Conservation (phyloP, 2,113 vertebrate species). For the Parus major region DNA sequence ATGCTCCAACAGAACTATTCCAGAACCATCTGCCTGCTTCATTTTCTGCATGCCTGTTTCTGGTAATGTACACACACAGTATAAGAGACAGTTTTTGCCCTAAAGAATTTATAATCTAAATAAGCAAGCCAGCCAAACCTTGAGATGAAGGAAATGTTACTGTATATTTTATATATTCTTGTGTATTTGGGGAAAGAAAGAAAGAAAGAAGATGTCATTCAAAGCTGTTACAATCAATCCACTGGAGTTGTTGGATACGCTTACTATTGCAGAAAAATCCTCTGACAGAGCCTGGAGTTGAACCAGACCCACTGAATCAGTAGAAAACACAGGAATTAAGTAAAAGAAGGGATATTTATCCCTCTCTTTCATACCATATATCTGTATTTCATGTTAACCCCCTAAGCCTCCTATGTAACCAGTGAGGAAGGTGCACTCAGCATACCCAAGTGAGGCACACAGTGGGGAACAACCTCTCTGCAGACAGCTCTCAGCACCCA, state of each 20-base stretch:
- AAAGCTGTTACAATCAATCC: neutral
- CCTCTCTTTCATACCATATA: neutral
- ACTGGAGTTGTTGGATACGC: neutral
- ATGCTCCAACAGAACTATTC: constrained; percentile 45
- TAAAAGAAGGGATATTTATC: neutral
- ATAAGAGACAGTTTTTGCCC: constrained; percentile 32
- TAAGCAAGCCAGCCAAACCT: constrained; percentile 13
- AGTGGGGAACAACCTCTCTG: neutral
- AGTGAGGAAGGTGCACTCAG: neutral
- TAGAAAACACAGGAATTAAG: neutral
- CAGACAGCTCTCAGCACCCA: neutral
- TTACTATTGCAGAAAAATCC: neutral
- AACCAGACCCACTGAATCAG: neutral
- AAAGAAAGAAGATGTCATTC: neutral
- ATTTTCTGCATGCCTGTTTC: constrained; percentile 17
- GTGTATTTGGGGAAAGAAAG: neutral
- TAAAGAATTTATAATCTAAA: constrained; percentile 43
- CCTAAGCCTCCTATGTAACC: neutral
- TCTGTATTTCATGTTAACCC: neutral
- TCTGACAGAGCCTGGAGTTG: neutral
- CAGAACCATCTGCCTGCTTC: constrained; percentile 58
- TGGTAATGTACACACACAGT: neutral
- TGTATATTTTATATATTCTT: neutral
- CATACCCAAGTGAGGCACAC: neutral
- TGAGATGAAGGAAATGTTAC: constrained; percentile 6